phyloP scores from a whole-genome alignment of 1,140 invertebrate genomes.

The Zaprionus ornatus region DNA sequence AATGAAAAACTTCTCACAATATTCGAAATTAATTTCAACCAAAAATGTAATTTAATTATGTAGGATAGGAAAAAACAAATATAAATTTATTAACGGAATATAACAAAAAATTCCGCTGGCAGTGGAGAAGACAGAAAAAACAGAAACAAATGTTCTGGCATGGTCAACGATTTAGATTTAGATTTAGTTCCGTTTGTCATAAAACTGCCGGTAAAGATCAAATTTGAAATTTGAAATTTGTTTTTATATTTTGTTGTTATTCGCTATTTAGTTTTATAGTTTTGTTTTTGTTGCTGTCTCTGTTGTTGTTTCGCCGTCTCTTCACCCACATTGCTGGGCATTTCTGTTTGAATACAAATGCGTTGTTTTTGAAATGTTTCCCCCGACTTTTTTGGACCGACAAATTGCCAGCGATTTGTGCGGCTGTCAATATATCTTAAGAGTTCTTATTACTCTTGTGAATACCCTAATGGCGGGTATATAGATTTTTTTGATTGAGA shows the following conservation, averaged over 20 bases:
- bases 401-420: constrained; percentile 3
- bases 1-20: constrained; percentile 17
- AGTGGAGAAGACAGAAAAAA: constrained; percentile 3
- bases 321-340: constrained; percentile 35
- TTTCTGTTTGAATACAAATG: not conserved
- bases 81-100: constrained; percentile 3
- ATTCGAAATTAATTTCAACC: constrained; percentile 41
- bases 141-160: constrained; percentile 7
- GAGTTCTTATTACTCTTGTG: not conserved
- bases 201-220: constrained; percentile 39
- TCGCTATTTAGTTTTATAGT: constrained; percentile 33
- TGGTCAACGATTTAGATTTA: constrained; percentile 43
- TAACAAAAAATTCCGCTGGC: constrained; percentile 24
- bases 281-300: constrained; percentile 5
- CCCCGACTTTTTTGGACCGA: not conserved
- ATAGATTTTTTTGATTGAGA: not conserved
- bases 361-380: constrained; percentile 18
- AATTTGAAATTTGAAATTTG: constrained; percentile 18
- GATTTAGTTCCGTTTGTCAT: constrained; percentile 50
- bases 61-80: constrained; percentile 9
- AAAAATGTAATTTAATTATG: constrained; percentile 47
- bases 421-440: not conserved
- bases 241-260: constrained; percentile 25
- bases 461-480: not conserved
- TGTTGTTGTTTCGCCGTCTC: constrained; percentile 10